Evolutionary conservation across 1,140 invertebrate genomes (phyloP), one percentile per base, ranked within the genome.

Genomic region (Drosophila rufa): DNA sequence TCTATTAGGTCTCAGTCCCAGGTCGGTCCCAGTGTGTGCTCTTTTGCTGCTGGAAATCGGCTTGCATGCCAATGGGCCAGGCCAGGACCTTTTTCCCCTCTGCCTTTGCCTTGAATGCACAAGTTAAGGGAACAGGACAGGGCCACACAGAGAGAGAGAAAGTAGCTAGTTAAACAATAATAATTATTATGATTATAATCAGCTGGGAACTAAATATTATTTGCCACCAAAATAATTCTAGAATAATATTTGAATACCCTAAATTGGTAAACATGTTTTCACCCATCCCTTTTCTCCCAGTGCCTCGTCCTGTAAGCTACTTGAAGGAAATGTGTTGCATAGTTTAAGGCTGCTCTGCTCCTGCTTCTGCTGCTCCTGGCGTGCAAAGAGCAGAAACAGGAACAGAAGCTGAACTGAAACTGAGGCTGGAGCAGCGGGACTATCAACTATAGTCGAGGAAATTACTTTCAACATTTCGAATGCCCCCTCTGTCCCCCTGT

Each of bases 401-500:
- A 75, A 56, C 67, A 73, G 68, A n/a, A 58, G n/a, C 67, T 57
- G 62, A 33, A 71, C 55, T 46, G 19, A 27, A 71, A 55, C 75
- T 38, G 40, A 19, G 69, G 75, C 67, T 50, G 66, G 42, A 56
- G 46, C 61, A 46, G 43, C 47, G 75, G 78, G 70, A 74, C 74
- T 89, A 83, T 87, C 84, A 89, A 84, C 84, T 80, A 89, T 80
- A 78, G 84, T 89, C 62, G 59, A 79, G 84, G 84, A 87, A 89
- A 87, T 87, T 87, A 87, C 84, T 87, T 87, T 89, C 82, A 89
- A 84, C 84, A 89, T 87, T 87, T 87, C 76, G 71, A 82, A 80
- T 89, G 78, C 61, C 56, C 30, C n/a, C 12, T 4, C 7, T 30
- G 9, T 0, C 12, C 14, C 11, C 15, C 9, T 15, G 3, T 3